These are phyloP conservation scores for Anabacerthia variegaticeps DNA, from an alignment of 2,797 vertebrate genomes.

Conservation along the genomic window DNA sequence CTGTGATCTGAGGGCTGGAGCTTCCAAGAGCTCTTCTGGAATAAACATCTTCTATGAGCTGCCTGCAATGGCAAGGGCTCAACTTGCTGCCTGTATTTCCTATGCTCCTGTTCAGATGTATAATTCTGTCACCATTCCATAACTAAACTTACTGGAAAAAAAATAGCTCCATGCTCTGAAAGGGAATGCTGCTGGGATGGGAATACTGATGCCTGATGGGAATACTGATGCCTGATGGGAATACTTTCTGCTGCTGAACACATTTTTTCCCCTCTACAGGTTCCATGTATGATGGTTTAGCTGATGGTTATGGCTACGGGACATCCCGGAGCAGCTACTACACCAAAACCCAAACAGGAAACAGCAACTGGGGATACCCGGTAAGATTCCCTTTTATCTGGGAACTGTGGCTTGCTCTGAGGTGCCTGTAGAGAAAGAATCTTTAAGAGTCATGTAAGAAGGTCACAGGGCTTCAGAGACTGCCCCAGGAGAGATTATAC, in stretches of 20 bases:
- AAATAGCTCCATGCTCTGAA: neutral
- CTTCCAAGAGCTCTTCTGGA: neutral
- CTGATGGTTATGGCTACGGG: constrained; percentile 76
- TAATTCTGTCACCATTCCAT: neutral
- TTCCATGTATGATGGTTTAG: constrained; percentile 76
- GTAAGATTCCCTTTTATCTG: constrained; percentile 64
- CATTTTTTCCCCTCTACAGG: constrained; percentile 52
- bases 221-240: neutral
- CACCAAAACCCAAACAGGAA: constrained; percentile 76
- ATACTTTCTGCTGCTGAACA: neutral
- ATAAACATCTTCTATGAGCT: neutral
- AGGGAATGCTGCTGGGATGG: too few relatives aligned
- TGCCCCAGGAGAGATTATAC: accelerated
- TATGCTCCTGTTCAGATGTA: neutral
- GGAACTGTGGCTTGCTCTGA: neutral
- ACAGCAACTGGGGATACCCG: constrained; percentile 77
- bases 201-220: too few relatives aligned
- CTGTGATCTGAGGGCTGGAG: neutral
- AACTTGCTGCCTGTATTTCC: neutral
- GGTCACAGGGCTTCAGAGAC: neutral
- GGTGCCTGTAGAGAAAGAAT: neutral
- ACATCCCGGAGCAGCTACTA: constrained; percentile 78
- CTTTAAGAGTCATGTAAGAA: neutral
- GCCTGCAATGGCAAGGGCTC: neutral
- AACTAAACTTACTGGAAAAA: neutral